Evolutionary conservation across 2,797 vertebrate genomes (phyloP).

Genomic region (Coregonus suidteri): DNA sequence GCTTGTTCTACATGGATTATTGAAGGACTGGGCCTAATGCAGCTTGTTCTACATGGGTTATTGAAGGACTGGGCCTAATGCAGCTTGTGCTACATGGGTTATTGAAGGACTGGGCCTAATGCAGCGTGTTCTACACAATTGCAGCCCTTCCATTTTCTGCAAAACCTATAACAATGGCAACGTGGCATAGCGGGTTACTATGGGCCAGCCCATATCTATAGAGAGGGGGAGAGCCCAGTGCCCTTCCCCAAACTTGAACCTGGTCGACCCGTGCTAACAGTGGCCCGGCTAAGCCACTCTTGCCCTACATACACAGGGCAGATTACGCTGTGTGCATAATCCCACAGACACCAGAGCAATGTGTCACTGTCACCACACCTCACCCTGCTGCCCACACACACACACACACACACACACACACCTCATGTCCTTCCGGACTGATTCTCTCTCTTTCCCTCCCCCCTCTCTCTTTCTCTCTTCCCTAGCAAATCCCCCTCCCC

Average conservation of each 20-base stretch:
- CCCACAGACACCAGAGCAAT: constrained; percentile 67
- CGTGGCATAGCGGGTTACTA: no score
- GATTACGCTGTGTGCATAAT: constrained; percentile 77
- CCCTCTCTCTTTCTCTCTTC: constrained; percentile 34
- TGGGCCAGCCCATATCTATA: neutral
- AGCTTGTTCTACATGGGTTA: no score
- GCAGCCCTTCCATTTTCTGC: no score
- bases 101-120: no score
- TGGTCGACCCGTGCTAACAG: constrained; percentile 62
- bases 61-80: no score
- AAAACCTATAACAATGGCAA: no score
- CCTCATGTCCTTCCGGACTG: neutral
- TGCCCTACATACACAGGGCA: constrained; percentile 80
- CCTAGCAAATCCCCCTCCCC: constrained; percentile 56
- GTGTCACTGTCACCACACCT: constrained; percentile 65
- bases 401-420: neutral
- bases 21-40: no score
- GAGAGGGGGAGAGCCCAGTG: constrained; percentile 36
- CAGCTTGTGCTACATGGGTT: no score
- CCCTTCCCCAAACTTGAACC: constrained; percentile 34
- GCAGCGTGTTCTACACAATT: no score
- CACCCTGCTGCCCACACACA: neutral
- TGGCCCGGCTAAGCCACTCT: constrained; percentile 75
- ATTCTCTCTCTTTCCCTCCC: neutral
- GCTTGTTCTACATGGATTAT: no score